Base-by-base conservation (phyloP, 2,888 invertebrate genomes). In the Andrena chrysosceles region DNA sequence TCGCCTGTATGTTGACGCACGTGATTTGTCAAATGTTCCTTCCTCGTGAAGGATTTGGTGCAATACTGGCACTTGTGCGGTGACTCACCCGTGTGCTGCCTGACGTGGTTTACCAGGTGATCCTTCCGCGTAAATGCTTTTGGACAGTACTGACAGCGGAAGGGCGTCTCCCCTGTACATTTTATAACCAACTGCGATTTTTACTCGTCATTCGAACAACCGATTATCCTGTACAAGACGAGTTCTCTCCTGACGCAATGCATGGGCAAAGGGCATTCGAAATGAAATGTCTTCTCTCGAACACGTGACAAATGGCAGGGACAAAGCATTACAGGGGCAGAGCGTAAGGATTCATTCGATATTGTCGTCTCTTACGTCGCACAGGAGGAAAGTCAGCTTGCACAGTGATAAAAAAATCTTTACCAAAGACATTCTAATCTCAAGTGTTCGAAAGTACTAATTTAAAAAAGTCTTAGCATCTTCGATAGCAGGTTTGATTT, bases 1-100 rank as follows among this genome's bases (percentile, higher is more conserved):
- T 98, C 98, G 90, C 97, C 97, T 62, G 97, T 97, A 94, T 98
- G 98, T 93, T 97, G 97, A 72, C 97, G 95, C 93, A 97, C 97
- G 94, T 98, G 97, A 94, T 97, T 97, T 89, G 97, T 97, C 86
- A 97, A 95, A 93, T 97, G 97, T 94, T 97, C 97, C 94, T 97
- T 97, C 90, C 97, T 95, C 35, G 97, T 97, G 94, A 97, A 97
- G 75, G 97, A 96, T 93, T 97, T 97, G 76, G 97, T 96, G 94
- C 97, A 97, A 94, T 95, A 97, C 85, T 96, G 96, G 93, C 97
- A 97, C 93, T 96, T 96, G 94, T 97, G 96, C 31, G 97, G 97
- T 29, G 97, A 96, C 94, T 97, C 97, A 80, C 97, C 97, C 60
- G 96, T 96, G 93, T 97, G 96, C 89, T 96, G 96, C 33, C 96